A percentile compares a stretch with the other conserved stretches of the same genome.
Conservation (phyloP, 2,113 vertebrate genomes). For the Grammomys dolichurus region DNA sequence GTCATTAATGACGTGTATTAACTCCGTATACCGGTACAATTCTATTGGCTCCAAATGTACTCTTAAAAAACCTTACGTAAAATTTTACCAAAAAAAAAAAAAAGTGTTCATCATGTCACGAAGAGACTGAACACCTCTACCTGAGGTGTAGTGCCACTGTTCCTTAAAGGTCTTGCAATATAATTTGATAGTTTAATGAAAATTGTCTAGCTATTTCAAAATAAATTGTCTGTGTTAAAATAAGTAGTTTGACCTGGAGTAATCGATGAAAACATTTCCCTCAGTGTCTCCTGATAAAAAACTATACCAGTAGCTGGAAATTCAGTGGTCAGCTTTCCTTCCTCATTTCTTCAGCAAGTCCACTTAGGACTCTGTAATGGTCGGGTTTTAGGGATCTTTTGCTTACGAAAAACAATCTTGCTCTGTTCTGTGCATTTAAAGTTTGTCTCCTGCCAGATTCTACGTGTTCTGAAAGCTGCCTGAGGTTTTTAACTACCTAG, state of each 20-base stretch:
- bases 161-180: background rate
- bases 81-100: background rate
- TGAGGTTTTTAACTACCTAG: constrained; percentile 63
- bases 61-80: constrained; percentile 48
- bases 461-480: constrained; percentile 1
- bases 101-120: background rate
- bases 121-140: constrained; percentile 39
- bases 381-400: constrained; percentile 67
- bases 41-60: background rate
- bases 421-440: constrained; percentile 63
- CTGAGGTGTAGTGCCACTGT: background rate
- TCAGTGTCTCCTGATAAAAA: constrained; percentile 42
- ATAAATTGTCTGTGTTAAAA: background rate
- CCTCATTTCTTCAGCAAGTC: constrained; percentile 64
- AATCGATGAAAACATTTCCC: constrained; percentile 48
- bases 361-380: constrained; percentile 64
- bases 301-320: constrained; percentile 56
- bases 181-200: constrained; percentile 13
- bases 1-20: background rate
- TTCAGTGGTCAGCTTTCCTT: constrained; percentile 30
- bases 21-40: background rate
- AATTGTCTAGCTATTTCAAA: background rate
- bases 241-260: background rate
- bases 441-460: constrained; percentile 58
- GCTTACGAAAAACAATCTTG: constrained; percentile 73